Percentiles rank a stretch among this genome's conserved stretches.
These are phyloP conservation scores for Strongylocentrotus purpuratus DNA, from an alignment of 35 echinoderm and acorn worm species.

Conservation along the genomic window DNA sequence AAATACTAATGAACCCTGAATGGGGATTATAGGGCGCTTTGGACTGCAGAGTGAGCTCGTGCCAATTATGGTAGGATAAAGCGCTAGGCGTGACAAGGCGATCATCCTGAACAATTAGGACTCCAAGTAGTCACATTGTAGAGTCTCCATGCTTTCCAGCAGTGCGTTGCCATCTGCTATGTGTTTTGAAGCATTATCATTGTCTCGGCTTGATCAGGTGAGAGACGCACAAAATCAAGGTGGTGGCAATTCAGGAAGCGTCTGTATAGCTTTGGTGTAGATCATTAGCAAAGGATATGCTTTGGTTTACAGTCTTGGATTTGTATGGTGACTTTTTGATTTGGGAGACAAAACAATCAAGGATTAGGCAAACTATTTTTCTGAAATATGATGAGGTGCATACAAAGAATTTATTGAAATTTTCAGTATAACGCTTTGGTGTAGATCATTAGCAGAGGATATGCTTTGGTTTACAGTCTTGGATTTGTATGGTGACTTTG, in stretches of 20 bases:
- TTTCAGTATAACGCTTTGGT: no score
- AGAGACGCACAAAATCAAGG: neutral
- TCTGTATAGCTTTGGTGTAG: no score
- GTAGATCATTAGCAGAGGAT: neutral
- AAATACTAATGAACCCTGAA: neutral
- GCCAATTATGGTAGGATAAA: slow-evolving; percentile 10
- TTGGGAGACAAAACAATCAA: neutral
- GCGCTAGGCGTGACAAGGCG: neutral
- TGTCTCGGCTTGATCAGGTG: neutral
- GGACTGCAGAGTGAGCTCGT: neutral
- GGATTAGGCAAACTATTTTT: neutral
- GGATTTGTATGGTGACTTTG: neutral
- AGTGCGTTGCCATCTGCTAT: neutral
- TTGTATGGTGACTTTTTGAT: neutral
- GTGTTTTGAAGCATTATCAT: neutral
- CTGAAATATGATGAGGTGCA: no score
- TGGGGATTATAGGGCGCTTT: neutral
- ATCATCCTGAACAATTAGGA: neutral
- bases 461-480: neutral
- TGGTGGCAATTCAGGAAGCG: neutral
- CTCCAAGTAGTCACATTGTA: neutral
- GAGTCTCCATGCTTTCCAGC: neutral
- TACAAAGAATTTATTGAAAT: no score
- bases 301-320: neutral
- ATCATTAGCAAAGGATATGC: neutral